Evolutionary conservation across 2,888 invertebrate species (phyloP).

Genomic region (Pristionchus japonicus): DNA sequence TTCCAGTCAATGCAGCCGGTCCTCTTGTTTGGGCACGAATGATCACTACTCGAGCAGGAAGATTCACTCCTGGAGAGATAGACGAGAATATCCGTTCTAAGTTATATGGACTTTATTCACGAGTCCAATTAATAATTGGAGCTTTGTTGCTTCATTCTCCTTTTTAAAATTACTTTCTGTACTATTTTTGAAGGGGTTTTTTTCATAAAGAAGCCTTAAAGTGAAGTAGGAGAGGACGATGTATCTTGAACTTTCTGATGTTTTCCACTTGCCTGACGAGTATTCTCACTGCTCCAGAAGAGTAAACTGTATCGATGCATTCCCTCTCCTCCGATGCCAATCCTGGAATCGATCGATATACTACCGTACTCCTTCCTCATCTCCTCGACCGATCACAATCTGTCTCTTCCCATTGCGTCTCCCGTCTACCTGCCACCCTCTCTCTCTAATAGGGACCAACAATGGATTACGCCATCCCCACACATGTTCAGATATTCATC

Average conservation of each 20-base stretch:
- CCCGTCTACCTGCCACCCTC: not conserved
- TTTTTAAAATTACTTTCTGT: no score
- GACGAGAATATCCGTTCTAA: no score
- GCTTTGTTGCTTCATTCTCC: no score
- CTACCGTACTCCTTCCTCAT: not conserved
- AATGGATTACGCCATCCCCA: not conserved
- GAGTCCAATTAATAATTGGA: no score
- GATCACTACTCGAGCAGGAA: constrained; percentile 39
- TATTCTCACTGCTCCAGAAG: constrained; percentile 86
- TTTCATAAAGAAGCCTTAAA: no score
- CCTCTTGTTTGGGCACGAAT: constrained; percentile 80
- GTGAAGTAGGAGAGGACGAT: no score
- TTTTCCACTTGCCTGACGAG: no score
- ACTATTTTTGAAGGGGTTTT: no score
- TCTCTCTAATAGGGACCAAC: not conserved
- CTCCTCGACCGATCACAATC: not conserved
- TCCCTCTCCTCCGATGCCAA: constrained; percentile 96
- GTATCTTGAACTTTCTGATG: no score
- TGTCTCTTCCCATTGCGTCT: not conserved
- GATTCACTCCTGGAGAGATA: constrained; percentile 51
- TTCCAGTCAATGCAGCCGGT: constrained; percentile 57
- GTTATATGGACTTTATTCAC: no score
- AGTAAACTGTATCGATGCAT: constrained; percentile 89
- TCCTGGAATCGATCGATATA: constrained; percentile 77
- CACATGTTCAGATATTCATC: constrained; percentile 33